A percentile compares a stretch with the other conserved stretches of the same genome.
Conservation (phyloP, 2,113 vertebrate genomes). For the Naja naja region DNA sequence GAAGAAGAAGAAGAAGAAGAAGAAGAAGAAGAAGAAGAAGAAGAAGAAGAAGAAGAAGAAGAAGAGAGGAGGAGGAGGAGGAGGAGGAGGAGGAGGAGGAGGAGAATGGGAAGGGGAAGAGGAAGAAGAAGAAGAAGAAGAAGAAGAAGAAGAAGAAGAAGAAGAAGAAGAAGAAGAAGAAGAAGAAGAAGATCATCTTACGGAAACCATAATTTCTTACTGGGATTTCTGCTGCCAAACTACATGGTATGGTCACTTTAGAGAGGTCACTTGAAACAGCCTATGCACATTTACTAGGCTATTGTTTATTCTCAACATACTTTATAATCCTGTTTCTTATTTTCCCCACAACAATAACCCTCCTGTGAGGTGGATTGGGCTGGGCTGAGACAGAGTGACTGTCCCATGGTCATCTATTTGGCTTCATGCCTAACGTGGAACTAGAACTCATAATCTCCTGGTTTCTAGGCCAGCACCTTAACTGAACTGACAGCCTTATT, state of each 20-base stretch:
- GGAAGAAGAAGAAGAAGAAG: no score
- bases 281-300: background rate
- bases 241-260: background rate
- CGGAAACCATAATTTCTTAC: background rate
- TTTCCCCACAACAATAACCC: background rate
- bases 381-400: background rate
- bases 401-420: background rate
- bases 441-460: background rate
- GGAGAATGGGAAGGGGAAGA: no score
- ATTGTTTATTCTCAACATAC: background rate
- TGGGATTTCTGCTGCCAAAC: background rate
- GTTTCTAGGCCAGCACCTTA: background rate
- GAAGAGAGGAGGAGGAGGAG: no score
- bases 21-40: no score
- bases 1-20: no score
- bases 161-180: no score
- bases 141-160: no score
- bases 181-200: background rate
- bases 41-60: no score
- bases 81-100: no score
- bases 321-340: background rate
- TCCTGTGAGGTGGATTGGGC: background rate
- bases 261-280: background rate
- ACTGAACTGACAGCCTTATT: background rate
- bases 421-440: background rate